Conservation (phyloP, 2,797 vertebrate species). For the Pantherophis alleghaniensis region DNA sequence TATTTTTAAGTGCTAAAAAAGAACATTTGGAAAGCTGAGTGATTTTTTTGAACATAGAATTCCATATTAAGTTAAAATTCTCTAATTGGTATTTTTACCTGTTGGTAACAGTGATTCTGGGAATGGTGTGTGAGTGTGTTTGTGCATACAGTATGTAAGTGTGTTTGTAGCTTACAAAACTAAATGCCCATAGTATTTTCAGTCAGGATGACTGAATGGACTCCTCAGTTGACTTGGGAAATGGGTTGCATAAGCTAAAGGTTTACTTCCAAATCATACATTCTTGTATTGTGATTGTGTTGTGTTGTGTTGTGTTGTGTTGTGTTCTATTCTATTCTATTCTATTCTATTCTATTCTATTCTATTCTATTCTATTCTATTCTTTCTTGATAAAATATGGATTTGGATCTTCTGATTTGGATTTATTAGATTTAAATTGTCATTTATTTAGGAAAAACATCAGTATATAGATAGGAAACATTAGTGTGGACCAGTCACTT, state of each 20-base stretch:
- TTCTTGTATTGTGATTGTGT: not conserved
- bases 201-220: not conserved
- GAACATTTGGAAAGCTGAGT: not conserved
- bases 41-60: not conserved
- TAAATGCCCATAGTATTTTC: not conserved
- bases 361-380: too few species aligned
- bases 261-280: not conserved
- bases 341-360: too few species aligned
- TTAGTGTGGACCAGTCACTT: not conserved
- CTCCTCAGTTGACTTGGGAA: not conserved
- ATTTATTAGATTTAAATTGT: not conserved
- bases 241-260: not conserved
- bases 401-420: too few species aligned
- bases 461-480: not conserved
- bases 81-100: not conserved
- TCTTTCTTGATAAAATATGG: not conserved
- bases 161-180: not conserved
- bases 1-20: not conserved
- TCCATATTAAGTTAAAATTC: not conserved
- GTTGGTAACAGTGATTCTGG: not conserved
- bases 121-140: not conserved
- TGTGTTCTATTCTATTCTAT: too few species aligned
- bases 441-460: not conserved
- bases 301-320: too few species aligned
- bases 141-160: not conserved